Conservation (phyloP, 2,888 invertebrate genomes). For the Netelia fuscicornis region DNA sequence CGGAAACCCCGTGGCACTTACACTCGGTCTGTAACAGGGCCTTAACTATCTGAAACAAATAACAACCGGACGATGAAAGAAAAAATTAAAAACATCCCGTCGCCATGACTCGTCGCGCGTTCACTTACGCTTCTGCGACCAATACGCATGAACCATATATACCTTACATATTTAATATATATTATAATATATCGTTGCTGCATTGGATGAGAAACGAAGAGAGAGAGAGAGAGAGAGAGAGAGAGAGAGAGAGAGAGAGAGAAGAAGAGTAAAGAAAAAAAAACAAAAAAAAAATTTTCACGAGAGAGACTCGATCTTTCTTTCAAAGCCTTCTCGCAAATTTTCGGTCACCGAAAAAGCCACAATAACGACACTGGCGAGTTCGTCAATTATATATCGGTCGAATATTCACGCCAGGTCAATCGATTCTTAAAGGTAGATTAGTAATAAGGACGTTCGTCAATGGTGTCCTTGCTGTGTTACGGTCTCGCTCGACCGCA, state of each 20-base stretch:
- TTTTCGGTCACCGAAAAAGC: slow-evolving; percentile 17
- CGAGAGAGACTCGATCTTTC: slow-evolving; percentile 52
- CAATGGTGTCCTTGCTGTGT: slow-evolving; percentile 4
- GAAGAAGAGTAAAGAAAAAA: slow-evolving; percentile 9
- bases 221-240: slow-evolving; percentile 33
- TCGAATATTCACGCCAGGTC: slow-evolving; percentile 2
- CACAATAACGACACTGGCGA: slow-evolving; percentile 43
- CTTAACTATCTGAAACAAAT: slow-evolving; percentile 89
- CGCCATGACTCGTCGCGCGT: slow-evolving; percentile 7
- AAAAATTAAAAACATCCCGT: not conserved
- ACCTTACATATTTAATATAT: slow-evolving; percentile 27
- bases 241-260: no score
- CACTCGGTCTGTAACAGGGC: slow-evolving; percentile 92
- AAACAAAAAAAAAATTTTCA: slow-evolving; percentile 45
- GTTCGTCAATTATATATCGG: slow-evolving; percentile 37
- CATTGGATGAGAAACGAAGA: slow-evolving; percentile 16
- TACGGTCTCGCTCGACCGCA: not conserved
- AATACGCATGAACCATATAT: slow-evolving; percentile 36
- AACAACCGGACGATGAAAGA: slow-evolving; percentile 11
- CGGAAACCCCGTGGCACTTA: slow-evolving; percentile 99
- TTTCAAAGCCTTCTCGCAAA: not conserved
- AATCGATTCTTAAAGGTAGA: slow-evolving; percentile 17
- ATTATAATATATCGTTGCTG: slow-evolving; percentile 63
- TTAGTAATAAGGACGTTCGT: slow-evolving; percentile 32
- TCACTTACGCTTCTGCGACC: slow-evolving; percentile 14